Base-by-base conservation (phyloP, 2,797 vertebrate genomes). In the Menidia menidia region DNA sequence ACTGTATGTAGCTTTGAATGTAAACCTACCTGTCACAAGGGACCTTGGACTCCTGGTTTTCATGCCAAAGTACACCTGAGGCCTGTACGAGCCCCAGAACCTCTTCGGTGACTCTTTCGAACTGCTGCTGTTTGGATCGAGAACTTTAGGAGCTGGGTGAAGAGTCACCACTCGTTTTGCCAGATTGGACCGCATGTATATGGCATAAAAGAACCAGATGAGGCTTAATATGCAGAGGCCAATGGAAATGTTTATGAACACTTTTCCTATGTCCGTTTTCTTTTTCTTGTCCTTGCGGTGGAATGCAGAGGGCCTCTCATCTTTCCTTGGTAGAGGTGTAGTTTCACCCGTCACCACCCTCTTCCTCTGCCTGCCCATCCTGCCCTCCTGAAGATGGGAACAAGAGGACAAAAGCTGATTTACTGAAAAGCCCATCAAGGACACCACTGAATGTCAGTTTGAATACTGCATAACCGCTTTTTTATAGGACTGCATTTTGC, bases 61-160 rank as follows among this genome's bases (percentile, higher is more conserved):
- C 97, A 99, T 98, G 56, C 97, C 97, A 48, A 99, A 96, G 83
- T 98, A 98, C 11, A 98, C 95, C 71, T 98, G 96, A 1, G 97
- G 97, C 13, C 97, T 94, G 87, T 98, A 98, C 4, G 97, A 95
- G 60, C 97, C 97, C 97, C 97, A 98, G 80, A 97, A 98, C 65
- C 93, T 93, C 6, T 85, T 84, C 0, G 96, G 94, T 1, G 96
- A 90, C 30, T 94, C 94, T 3, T 82, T 78, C 0, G 95, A 86
- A 30, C 86, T 91, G 65, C 92, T 95, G 81, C 94, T 94, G 47
- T 95, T 94, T 10, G 89, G 72, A 12, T 93, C 84, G 1, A 96
- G 87, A 35, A 94, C 91, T 1, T 71, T 85, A 1, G 93, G 86
- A 0, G 97, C 94, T 0, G 95, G 88, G 78, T 98, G 97, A 8